Evolutionary conservation across 2,888 invertebrate genomes (phyloP).

Genomic region (Drosophila subquinaria): DNA sequence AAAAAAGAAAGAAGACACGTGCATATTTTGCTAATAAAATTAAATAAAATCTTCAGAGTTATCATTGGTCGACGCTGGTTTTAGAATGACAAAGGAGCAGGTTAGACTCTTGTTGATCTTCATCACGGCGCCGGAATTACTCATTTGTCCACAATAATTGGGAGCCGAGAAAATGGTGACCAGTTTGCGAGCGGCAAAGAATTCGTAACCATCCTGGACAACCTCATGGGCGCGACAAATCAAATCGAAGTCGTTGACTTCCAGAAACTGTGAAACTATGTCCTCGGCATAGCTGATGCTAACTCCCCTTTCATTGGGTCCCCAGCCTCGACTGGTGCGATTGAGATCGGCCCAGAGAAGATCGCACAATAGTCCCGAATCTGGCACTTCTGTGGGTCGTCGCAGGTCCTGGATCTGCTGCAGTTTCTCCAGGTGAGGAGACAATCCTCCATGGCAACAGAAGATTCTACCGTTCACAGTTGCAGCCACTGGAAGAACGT

Average conservation of each 20-base stretch:
- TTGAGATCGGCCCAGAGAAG: slow-evolving; percentile 14
- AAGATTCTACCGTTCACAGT: slow-evolving; percentile 5
- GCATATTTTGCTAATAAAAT: neutral
- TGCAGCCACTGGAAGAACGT: slow-evolving; percentile 4
- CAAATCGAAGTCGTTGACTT: slow-evolving; percentile 96
- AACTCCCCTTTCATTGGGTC: neutral
- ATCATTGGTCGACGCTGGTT: neutral
- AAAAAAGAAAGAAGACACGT: neutral
- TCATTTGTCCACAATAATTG: slow-evolving; percentile 88
- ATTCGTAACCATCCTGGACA: slow-evolving; percentile 98
- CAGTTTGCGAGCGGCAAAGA: slow-evolving; percentile 96
- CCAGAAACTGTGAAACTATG: neutral
- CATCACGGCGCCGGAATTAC: slow-evolving; percentile 96
- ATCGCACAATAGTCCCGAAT: slow-evolving; percentile 1
- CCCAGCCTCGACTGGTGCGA: neutral
- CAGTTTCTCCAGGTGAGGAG: neutral
- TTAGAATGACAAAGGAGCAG: slow-evolving; percentile 1
- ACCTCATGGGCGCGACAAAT: slow-evolving; percentile 99
- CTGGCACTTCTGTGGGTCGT: neutral
- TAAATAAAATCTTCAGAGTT: neutral
- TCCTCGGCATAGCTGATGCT: slow-evolving; percentile 7
- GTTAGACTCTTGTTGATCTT: slow-evolving; percentile 83
- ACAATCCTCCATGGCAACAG: slow-evolving; percentile 4
- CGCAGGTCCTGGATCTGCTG: neutral
- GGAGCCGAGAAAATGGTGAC: slow-evolving; percentile 95